Evolutionary conservation across 1,140 invertebrate genomes (phyloP), one percentile per base, ranked within the genome.

Genomic region (Bombus picipes): DNA sequence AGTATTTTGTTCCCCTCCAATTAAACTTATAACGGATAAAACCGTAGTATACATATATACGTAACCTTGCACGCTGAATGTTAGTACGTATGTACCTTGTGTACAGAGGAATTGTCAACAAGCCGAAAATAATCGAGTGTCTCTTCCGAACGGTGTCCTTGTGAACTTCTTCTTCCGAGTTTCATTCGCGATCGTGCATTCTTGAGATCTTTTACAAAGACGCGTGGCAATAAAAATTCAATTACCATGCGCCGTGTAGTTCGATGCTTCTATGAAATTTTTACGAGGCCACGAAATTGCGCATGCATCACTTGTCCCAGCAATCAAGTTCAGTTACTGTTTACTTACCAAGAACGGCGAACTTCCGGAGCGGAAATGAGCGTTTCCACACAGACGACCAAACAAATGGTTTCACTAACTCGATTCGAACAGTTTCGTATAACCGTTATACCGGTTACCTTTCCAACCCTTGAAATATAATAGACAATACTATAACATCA

Each of bases 281-380:
- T 72, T 53, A 81, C 68, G 68, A 72, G 18, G 5, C 6, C 47
- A n/a, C 80, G 70, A 28, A 41, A 73, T 81, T 41, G 47, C 57
- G 68, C 68, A 39, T 10, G 79, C 68, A 39, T 57, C 79, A 15
- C 34, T 71, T 41, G 47, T 1, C 12, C n/a, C 5, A 3, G 68
- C 79, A 41, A 73, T 73, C 70, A 81, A 62, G 6, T 62, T 73
- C 39, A 4, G 53, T 41, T 65, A 62, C n/a, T 43, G 80, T 73
- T 81, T 73, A 43, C 70, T 62, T 34, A 59, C 25, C 10, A 28
- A 34, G 37, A 73, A 41, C 79, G 34, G 1, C 28, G 15, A 62
- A 43, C 70, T 81, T 81, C 80, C 80, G 66, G 28, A 39, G 37
- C 68, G 79, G 66, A 81, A 81, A 81, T 57, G 47, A 81, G 25